Evolutionary conservation across 2,888 invertebrate species (phyloP), one percentile per base, ranked within the genome.

Genomic region (Slavum lentiscoides): DNA sequence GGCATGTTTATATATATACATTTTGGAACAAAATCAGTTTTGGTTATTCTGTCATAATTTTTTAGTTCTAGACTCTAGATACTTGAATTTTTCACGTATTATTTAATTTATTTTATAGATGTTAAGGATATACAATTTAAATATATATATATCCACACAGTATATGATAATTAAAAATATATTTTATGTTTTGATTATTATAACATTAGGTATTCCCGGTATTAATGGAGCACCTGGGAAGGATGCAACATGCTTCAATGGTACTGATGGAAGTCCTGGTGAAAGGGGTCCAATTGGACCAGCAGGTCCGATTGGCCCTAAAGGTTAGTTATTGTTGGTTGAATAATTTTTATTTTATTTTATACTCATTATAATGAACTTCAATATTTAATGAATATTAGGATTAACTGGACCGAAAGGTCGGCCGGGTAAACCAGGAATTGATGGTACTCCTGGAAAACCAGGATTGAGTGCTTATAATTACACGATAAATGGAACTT

Each of bases 381-480:
- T 53, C 19, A n/a, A 58, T 39, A 70, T 17, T 23, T 39, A 0
- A 55, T 64, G 76, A 15, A 23, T 30, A 30, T 89, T 91, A 84
- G 95, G 95, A 2, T 89, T 91, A 81, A 88, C 92, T 8, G 89
- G 89, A 53, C 86, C 85, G 17, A 85, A 87, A 61, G 89, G 89
- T 53, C 86, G 86, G 73, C 86, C 88, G 2, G 95, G 94, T 19
- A 91, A 90, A 84, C 89, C 92, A 23, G 94, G 94, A 0, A 90
- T 88, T 17, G 90, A 93, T 84, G 94, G 94, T 9, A 89, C 89
- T 9, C 91, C 93, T 0, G 94, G 95, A n/a, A 89, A 90, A 73
- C 94, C 94, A 0, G 95, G 95, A 19, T 90, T 95, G 74, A 91
- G 91, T 81, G 92, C 94, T 1, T 95, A 92, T 89, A 91, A 90